Evolutionary conservation across 2,113 vertebrate species (phyloP).

Genomic region (Apeltes quadracus): DNA sequence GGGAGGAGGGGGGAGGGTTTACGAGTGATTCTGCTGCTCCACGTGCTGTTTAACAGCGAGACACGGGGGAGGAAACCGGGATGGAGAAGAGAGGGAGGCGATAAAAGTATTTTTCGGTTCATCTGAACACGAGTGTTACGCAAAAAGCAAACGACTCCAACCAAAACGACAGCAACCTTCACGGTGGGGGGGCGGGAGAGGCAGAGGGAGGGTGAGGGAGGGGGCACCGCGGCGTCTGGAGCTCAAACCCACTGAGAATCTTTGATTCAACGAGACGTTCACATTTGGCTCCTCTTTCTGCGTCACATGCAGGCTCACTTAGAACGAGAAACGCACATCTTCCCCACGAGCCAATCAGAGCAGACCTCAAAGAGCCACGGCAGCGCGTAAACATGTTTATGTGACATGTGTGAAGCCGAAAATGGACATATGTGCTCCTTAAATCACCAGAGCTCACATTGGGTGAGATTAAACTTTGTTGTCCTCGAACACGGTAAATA

Average conservation of each 20-base stretch:
- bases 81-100: neutral
- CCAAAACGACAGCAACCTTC: neutral
- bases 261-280: neutral
- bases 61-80: neutral
- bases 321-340: neutral
- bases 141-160: neutral
- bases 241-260: too few species aligned
- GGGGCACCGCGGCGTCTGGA: too few species aligned
- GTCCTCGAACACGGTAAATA: too few species aligned
- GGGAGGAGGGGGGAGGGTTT: conserved; percentile 12
- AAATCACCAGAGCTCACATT: neutral
- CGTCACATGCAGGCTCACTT: neutral
- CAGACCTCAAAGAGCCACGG: too few species aligned
- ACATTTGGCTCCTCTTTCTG: neutral
- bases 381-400: too few species aligned
- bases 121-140: neutral
- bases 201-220: too few species aligned
- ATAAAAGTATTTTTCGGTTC: neutral
- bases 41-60: conserved; percentile 4
- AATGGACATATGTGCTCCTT: neutral
- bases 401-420: neutral
- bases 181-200: too few species aligned
- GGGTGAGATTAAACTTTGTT: too few species aligned
- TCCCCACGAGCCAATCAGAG: too few species aligned
- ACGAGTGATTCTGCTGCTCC: conserved; percentile 14